These are phyloP conservation scores for Tetramorium alpestre DNA, from an alignment of 1,140 invertebrate species.

Conservation along the genomic window DNA sequence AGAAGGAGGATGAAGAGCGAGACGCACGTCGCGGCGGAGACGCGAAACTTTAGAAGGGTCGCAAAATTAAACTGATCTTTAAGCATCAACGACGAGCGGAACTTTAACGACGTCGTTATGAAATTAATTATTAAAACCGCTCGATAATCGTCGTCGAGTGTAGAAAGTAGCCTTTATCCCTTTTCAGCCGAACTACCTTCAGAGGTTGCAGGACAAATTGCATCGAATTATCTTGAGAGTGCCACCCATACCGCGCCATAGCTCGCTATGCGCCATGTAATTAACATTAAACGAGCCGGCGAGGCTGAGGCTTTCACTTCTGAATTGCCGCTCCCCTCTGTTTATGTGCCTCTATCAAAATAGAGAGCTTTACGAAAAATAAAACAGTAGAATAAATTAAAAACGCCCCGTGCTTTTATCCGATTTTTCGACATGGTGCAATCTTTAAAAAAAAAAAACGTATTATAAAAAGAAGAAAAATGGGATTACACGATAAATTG, in stretches of 20 bases:
- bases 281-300: slow-evolving; percentile 60
- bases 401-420: background rate
- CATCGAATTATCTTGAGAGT: slow-evolving; percentile 71
- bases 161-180: slow-evolving; percentile 63
- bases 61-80: slow-evolving; percentile 66
- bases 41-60: slow-evolving; percentile 53
- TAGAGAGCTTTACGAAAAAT: slow-evolving; percentile 10
- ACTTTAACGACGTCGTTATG: slow-evolving; percentile 69
- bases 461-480: background rate
- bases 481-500: slow-evolving; percentile 10
- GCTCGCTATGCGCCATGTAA: slow-evolving; percentile 46
- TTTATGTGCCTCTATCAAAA: slow-evolving; percentile 19
- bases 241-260: slow-evolving; percentile 14
- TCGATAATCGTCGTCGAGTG: slow-evolving; percentile 69
- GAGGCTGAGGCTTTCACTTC: slow-evolving; percentile 26
- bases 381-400: slow-evolving; percentile 37
- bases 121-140: slow-evolving; percentile 73
- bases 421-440: background rate
- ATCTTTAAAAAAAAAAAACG: background rate
- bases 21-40: background rate
- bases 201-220: slow-evolving; percentile 68
- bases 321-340: slow-evolving; percentile 30
- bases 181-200: slow-evolving; percentile 54
- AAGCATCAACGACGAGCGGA: slow-evolving; percentile 40
- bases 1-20: background rate